Conservation (phyloP, 2,113 vertebrate species). For the Pseudopodoces humilis region DNA sequence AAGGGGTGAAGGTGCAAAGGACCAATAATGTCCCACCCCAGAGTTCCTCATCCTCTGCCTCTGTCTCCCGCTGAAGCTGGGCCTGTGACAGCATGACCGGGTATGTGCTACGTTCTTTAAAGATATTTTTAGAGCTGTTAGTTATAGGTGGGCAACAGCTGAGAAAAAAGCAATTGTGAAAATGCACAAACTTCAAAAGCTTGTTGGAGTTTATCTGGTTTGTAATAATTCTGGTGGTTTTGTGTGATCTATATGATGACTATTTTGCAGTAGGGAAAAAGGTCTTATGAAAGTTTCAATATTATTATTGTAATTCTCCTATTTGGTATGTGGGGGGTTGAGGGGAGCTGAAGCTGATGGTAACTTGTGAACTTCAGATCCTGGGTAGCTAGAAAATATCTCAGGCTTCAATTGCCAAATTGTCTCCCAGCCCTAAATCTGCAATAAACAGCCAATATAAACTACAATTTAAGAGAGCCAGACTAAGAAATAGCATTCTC, state of each 20-base stretch:
- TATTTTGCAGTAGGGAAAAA: background rate
- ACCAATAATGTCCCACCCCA: accelerated
- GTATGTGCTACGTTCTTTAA: background rate
- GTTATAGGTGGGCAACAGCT: background rate
- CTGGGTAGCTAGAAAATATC: background rate
- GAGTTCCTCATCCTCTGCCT: background rate
- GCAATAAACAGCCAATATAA: background rate
- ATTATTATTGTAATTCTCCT: background rate
- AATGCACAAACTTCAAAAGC: background rate
- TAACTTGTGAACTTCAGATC: background rate
- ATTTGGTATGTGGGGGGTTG: background rate
- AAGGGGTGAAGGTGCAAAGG: background rate
- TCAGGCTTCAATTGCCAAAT: background rate
- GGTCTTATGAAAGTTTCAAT: background rate
- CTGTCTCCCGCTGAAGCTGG: background rate
- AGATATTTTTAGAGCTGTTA: background rate
- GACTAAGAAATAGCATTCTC: background rate
- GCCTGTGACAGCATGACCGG: background rate
- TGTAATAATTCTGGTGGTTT: background rate
- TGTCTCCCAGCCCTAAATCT: background rate
- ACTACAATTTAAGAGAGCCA: background rate
- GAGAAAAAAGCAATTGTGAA: background rate
- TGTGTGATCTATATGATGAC: background rate
- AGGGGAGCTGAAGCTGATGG: background rate
- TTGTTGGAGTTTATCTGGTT: background rate